Evolutionary conservation across 2,113 vertebrate species (phyloP).

Genomic region (Crypturellus undulatus): DNA sequence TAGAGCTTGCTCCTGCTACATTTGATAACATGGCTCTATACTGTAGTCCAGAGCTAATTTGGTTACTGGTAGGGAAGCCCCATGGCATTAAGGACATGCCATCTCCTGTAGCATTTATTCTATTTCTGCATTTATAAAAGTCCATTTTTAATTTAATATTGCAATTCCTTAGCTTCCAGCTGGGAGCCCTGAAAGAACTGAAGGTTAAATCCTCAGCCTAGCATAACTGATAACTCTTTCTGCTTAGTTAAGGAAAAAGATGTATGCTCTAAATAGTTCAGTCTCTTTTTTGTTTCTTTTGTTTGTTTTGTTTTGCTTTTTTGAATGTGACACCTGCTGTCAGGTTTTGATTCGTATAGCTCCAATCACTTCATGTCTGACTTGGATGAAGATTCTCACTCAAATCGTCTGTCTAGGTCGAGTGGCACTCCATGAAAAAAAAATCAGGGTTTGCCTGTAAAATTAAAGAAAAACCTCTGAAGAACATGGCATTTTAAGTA

Average conservation of each 20-base stretch:
- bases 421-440: background rate
- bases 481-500: background rate
- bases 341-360: background rate
- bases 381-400: background rate
- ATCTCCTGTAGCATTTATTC: slow-evolving; percentile 56
- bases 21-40: background rate
- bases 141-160: slow-evolving; percentile 54
- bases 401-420: background rate
- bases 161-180: slow-evolving; percentile 34
- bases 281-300: background rate
- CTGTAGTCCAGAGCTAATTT: background rate
- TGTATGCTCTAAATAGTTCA: background rate
- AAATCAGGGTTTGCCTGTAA: background rate
- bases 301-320: background rate
- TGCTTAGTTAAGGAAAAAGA: background rate
- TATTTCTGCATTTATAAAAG: slow-evolving; percentile 21
- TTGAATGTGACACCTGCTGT: background rate
- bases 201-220: slow-evolving; percentile 47
- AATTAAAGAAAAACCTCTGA: background rate
- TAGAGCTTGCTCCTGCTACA: background rate
- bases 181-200: slow-evolving; percentile 32
- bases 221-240: background rate
- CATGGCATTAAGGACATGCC: slow-evolving; percentile 29
- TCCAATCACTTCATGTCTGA: background rate
- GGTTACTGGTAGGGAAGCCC: background rate